Conservation (phyloP, 2,888 invertebrate genomes). For the Ochropleura leucogaster region DNA sequence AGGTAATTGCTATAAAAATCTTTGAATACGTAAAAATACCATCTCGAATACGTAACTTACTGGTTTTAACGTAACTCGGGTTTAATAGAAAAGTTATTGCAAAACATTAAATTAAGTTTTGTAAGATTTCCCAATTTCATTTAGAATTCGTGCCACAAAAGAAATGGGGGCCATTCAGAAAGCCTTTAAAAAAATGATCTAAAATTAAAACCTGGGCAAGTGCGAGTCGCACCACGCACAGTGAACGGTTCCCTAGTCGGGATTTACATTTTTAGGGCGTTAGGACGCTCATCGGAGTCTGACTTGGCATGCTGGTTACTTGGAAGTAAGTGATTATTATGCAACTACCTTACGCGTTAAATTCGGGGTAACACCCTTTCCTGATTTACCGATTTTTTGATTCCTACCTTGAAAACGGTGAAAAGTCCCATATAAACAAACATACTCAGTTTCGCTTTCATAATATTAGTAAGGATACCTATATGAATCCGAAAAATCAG, state of each 20-base stretch:
- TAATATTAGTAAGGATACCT: no score
- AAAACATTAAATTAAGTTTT: background rate
- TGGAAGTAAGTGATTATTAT: no score
- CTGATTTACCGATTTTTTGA: no score
- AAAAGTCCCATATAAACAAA: no score
- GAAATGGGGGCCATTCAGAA: background rate
- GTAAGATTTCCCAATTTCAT: conserved; percentile 12
- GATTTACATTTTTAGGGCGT: background rate
- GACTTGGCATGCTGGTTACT: no score
- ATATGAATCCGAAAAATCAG: no score
- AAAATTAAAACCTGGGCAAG: background rate
- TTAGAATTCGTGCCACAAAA: background rate
- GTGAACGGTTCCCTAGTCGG: background rate
- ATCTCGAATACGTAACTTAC: background rate
- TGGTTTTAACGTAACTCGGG: background rate
- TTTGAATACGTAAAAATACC: background rate
- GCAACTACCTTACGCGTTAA: no score
- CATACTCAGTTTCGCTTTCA: no score
- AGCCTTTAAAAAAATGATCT: background rate
- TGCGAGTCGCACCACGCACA: background rate
- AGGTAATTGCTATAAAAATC: background rate
- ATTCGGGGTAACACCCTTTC: no score
- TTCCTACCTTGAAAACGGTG: no score
- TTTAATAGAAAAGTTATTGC: background rate
- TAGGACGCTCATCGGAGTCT: no score